Evolutionary conservation across 30 jellyfish, hydroid and myxozoan species (phyloP), one percentile per base, ranked within the genome.

Genomic region (Turritopsis rubra): DNA sequence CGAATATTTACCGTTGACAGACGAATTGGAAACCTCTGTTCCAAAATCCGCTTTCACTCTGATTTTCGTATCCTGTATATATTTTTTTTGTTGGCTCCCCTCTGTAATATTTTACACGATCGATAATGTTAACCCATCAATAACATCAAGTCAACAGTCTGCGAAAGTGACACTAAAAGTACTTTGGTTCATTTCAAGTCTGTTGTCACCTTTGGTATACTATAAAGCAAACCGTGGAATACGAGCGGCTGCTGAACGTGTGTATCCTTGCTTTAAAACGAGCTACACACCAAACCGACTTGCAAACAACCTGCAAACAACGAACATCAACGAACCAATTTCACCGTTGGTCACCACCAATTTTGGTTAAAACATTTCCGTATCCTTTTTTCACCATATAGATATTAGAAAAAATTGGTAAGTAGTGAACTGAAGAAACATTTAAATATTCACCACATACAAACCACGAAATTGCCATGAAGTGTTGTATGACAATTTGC

Each of bases 41-140:
- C 52, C n/a, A 21, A 31, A 80, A 17, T 18, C 53, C 4, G 65
- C 77, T 53, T 70, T 80, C 52, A 53, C 52, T 8, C 52, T 80
- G 82, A 80, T 80, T 13, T 23, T 29, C 16, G 21, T 80, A 22
- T 1, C 26, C 4, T 53, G 52, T 52, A 84, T 80, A 5, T 53
- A 53, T 26, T 18, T 80, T 29, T 5, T 80, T n/a, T 80, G 87
- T 65, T 80, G 87, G 87, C 52, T 31, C 29, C 87, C 87, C 16
- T 25, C 65, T 19, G 81, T 84, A 7, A 53, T 80, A 53, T 65
- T 80, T 53, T 80, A 53, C 53, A 80, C 29, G 87, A 26, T 26
- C 1, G 87, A 80, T 4, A 84, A 80, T 52, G 52, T 80, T 80
- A 31, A 84, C 65, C 17, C 54, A 20, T 31, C 52, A 16, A 31